Evolutionary conservation across 2,113 vertebrate genomes (phyloP).

Genomic region (Peromyscus maniculatus): DNA sequence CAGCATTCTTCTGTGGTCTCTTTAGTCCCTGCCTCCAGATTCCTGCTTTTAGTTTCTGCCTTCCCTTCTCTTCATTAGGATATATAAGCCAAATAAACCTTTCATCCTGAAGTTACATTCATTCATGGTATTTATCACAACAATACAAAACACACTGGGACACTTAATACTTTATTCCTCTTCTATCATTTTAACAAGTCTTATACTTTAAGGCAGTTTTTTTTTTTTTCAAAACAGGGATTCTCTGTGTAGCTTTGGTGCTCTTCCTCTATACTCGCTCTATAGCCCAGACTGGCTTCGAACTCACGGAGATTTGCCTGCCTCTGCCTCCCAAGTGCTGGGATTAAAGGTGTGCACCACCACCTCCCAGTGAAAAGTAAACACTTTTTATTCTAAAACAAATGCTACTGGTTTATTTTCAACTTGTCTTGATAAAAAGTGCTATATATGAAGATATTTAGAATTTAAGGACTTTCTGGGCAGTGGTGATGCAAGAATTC

Average conservation of each 20-base stretch:
- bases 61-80: not conserved
- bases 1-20: not conserved
- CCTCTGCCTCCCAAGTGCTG: too few relatives aligned
- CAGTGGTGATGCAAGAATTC: too few relatives aligned
- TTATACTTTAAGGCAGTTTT: not conserved
- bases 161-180: not conserved
- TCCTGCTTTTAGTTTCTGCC: not conserved
- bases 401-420: not conserved
- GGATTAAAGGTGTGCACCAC: too few relatives aligned
- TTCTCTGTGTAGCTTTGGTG: too few relatives aligned
- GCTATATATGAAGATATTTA: not conserved
- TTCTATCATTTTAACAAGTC: not conserved
- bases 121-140: not conserved
- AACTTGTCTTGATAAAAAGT: not conserved
- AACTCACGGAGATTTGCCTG: too few relatives aligned
- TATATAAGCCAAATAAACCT: not conserved
- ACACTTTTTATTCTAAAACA: slow-evolving; percentile 1
- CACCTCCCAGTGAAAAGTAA: not conserved
- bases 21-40: not conserved
- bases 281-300: too few relatives aligned
- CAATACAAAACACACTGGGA: not conserved
- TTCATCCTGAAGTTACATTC: not conserved
- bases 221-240: too few relatives aligned
- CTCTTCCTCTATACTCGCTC: too few relatives aligned
- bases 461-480: too few relatives aligned